Base-by-base conservation (phyloP, 2,888 invertebrate genomes). In the Leuctra nigra region DNA sequence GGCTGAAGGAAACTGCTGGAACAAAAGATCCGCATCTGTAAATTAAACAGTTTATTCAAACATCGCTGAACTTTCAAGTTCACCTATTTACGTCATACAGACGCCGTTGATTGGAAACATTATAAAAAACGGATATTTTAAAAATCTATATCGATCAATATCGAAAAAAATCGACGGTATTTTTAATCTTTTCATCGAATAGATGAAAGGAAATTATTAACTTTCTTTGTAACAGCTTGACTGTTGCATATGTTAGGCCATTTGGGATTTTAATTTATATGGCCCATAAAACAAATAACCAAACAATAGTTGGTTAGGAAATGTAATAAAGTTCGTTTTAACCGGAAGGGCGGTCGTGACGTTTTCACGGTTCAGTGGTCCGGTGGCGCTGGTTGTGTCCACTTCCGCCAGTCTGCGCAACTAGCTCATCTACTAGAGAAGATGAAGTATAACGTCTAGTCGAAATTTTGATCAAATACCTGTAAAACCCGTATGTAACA, bases 311-410 rank as follows among this genome's bases (percentile, higher is more conserved):
- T 48, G 50, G 50, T 18, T 50, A 35, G 50, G 50, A 50, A 48
- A 48, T 48, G 33, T 9, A 48, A 48, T 48, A 29, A 29, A 29
- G 48, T 48, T 20, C 20, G 48, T 16, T 48, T 24, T 18, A 24
- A 47, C 29, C 57, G 57, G 57, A 57, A 57, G 57, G 57, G 57
- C 39, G 57, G 53, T 39, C 46, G 47, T 54, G 53, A 38, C 57
- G 54, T 57, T 57, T 53, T 41, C 46, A 54, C 48, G 57, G 29
- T 25, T 44, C 39, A 39, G 14, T 57, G 57, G 47, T 41, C 54
- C 35, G 47, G 20, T 48, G 54, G n/a, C 33, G 48, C 29, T 18
- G 29, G 9, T 25, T 29, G 16, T 48, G 29, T 1, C 36, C 33
- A 44, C 50, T 16, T 50, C 50, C 50, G 50, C n/a, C n/a, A n/a